Evolutionary conservation across 2,797 vertebrate species (phyloP).

Genomic region (Melanogrammus aeglefinus): DNA sequence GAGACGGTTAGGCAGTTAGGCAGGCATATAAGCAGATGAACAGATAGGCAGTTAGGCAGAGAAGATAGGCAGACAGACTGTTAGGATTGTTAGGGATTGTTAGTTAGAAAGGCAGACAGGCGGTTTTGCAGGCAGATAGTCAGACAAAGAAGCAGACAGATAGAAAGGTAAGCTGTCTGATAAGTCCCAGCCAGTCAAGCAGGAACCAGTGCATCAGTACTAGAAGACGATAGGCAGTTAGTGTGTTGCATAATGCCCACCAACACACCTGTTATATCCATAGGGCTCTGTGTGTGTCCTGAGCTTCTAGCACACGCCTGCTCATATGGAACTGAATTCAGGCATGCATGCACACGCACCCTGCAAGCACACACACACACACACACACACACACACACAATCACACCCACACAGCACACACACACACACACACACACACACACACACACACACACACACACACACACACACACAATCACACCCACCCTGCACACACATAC

Average conservation of each 20-base stretch:
- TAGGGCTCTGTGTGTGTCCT: background rate
- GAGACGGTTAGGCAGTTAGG: no score
- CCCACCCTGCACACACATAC: background rate
- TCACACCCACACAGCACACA: background rate
- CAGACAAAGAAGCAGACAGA: background rate
- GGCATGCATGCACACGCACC: background rate
- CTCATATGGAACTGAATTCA: background rate
- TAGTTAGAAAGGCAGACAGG: no score
- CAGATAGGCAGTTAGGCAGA: no score
- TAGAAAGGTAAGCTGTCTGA: background rate
- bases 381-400: background rate
- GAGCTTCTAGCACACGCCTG: background rate
- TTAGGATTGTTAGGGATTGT: no score
- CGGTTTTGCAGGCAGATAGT: background rate
- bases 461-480: background rate
- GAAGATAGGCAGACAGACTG: no score
- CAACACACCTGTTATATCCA: slow-evolving; percentile 1
- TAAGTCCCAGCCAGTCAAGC: slow-evolving; percentile 19
- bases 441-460: background rate
- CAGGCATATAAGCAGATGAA: no score
- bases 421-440: slow-evolving; percentile 1
- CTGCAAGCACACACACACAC: no score
- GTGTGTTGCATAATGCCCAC: background rate
- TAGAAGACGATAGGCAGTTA: slow-evolving; percentile 21
- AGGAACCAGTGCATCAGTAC: slow-evolving; percentile 13